Base-by-base conservation (phyloP, 2,797 vertebrate genomes). In the Malurus splendens region DNA sequence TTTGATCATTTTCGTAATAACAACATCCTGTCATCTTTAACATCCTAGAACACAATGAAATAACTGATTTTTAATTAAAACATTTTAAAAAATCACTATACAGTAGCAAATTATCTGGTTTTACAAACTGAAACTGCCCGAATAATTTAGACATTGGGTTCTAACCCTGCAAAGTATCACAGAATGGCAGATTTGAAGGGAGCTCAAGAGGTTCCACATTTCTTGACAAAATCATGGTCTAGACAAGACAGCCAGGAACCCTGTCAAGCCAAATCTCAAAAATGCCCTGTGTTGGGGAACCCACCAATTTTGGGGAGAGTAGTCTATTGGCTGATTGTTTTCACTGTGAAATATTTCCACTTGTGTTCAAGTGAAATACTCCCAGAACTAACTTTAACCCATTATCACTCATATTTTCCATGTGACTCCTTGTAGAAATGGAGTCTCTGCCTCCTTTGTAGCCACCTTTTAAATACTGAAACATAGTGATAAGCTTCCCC, bases 271-370 rank as follows among this genome's bases (percentile, higher is more conserved):
- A 6, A 89, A 77, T 56, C 12, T 36, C 44, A 48, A 59, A 67
- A 61, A 65, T 22, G 22, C 19, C 42, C 16, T 20, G 6, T 1
- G 0, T 0, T 38, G 13, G 5, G 6, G 38, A 77, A 73, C 52
- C 33, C 28, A 65, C 3, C 17, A 36, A 0, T 61, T 66, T 48
- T 56, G 10, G 8, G n/a, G 13, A 74, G 5, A 30, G 73, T 52
- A 61, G 44, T 73, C 12, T 33, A 27, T 45, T 18, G 4, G 10
- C 22, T 82, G 25, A 38, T 6, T 32, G 30, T n/a, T 70, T 30
- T 77, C 8, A 36, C 2, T 12, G 10, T 56, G n/a, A 73, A 81
- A 52, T 8, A 44, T 27, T 73, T 55, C 55, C 19, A 41, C 15
- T 51, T 33, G 5, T 8, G 19, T 28, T 41, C 25, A 56, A 14